Conservation (phyloP, 2,888 invertebrate genomes). For the Agrotis puta region DNA sequence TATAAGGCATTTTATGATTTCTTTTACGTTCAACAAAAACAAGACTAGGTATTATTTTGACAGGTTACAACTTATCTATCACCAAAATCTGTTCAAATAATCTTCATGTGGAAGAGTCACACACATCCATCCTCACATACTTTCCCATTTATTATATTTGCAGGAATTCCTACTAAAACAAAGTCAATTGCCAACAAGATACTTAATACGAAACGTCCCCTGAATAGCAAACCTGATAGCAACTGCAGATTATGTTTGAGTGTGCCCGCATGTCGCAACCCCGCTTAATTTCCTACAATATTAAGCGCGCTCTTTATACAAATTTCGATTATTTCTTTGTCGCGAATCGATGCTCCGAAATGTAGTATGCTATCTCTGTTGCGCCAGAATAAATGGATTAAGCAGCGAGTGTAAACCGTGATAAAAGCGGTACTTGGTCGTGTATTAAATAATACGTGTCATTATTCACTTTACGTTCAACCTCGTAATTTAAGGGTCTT, state of each 20-base stretch:
- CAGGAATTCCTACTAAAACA: background rate
- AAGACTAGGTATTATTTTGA: no score
- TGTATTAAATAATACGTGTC: slow-evolving; percentile 9
- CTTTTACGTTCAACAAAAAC: background rate
- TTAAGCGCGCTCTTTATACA: slow-evolving; percentile 71
- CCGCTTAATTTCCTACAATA: slow-evolving; percentile 80
- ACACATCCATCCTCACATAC: no score
- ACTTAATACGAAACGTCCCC: slow-evolving; percentile 71
- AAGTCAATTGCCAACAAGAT: slow-evolving; percentile 56
- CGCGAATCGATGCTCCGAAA: slow-evolving; percentile 56
- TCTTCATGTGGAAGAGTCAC: no score
- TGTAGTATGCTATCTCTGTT: slow-evolving; percentile 29
- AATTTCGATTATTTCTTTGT: slow-evolving; percentile 75
- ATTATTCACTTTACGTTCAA: slow-evolving; percentile 29
- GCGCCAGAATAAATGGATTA: slow-evolving; percentile 26
- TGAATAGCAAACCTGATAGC: slow-evolving; percentile 81
- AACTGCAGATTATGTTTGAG: slow-evolving; percentile 83
- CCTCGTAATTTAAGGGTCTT: slow-evolving; percentile 31
- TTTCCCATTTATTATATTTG: no score
- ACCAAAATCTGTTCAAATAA: no score
- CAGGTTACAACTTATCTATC: no score
- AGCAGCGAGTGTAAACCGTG: slow-evolving; percentile 23
- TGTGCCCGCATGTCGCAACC: slow-evolving; percentile 84
- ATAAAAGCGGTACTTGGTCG: slow-evolving; percentile 14
- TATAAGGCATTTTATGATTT: background rate